Conservation (phyloP, 2,888 invertebrate species). For the Ctena decussata region DNA sequence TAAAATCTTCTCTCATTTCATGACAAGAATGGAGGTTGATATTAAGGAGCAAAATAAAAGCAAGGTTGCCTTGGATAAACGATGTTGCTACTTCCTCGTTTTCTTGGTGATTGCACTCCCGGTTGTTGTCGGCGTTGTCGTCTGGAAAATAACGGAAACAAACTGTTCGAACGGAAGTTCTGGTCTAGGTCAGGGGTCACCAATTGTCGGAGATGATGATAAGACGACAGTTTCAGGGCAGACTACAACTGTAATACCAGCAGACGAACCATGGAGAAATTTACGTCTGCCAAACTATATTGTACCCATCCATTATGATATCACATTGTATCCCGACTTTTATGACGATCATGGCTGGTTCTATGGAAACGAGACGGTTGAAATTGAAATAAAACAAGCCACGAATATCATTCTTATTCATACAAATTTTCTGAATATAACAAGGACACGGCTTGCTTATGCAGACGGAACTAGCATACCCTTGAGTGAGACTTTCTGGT, state of each 20-base stretch:
- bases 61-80: slow-evolving; percentile 58
- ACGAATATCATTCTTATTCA: slow-evolving; percentile 87
- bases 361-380: slow-evolving; percentile 83
- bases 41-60: not conserved
- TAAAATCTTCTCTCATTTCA: no score
- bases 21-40: not conserved
- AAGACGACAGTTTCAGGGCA: slow-evolving; percentile 20
- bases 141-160: slow-evolving; percentile 73
- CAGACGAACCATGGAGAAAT: slow-evolving; percentile 81
- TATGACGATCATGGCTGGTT: slow-evolving; percentile 87
- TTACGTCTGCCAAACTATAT: slow-evolving; percentile 90
- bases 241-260: slow-evolving; percentile 26
- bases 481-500: slow-evolving; percentile 83
- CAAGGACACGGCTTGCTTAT: slow-evolving; percentile 84
- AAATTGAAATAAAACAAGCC: slow-evolving; percentile 81
- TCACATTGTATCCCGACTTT: slow-evolving; percentile 91
- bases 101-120: slow-evolving; percentile 73
- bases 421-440: slow-evolving; percentile 89
- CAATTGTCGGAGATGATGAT: not conserved
- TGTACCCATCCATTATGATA: slow-evolving; percentile 90
- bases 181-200: not conserved
- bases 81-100: slow-evolving; percentile 68
- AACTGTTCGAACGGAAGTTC: slow-evolving; percentile 29
- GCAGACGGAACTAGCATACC: slow-evolving; percentile 56
- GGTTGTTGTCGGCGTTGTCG: slow-evolving; percentile 73